Percentiles rank a stretch among this genome's conserved stretches.
Conservation (phyloP, 2,797 vertebrate genomes). For the Sternarchorhynchus goeldii region DNA sequence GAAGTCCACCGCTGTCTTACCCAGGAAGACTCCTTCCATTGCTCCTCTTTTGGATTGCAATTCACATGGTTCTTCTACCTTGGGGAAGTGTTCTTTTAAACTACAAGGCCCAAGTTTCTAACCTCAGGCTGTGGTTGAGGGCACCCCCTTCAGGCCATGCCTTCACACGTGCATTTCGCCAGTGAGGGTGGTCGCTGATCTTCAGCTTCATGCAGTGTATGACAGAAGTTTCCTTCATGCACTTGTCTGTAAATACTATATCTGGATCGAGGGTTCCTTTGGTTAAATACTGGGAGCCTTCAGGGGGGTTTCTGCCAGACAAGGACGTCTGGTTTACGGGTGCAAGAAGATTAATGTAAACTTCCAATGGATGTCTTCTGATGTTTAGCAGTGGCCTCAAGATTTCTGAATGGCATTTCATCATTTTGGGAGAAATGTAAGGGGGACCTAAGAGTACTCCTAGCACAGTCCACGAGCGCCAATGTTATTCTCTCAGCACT, state of each 20-base stretch:
- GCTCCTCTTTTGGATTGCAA: background rate
- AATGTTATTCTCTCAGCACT: background rate
- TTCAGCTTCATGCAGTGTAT: background rate
- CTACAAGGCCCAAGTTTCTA: too few relatives aligned
- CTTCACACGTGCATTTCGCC: background rate
- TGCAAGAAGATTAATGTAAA: background rate
- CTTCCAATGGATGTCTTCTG: background rate
- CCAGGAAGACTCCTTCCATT: background rate
- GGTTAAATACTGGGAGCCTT: background rate
- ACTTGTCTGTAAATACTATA: background rate
- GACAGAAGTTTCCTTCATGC: background rate
- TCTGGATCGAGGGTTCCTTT: background rate
- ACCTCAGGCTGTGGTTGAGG: background rate
- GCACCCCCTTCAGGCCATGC: background rate
- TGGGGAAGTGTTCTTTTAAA: background rate
- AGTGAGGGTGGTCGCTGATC: background rate
- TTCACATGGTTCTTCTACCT: background rate
- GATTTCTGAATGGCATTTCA: background rate
- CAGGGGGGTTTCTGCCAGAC: background rate
- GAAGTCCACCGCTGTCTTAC: conserved; percentile 45
- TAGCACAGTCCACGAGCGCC: background rate
- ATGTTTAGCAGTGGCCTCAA: too few relatives aligned
- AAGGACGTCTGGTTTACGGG: background rate
- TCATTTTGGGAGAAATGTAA: background rate
- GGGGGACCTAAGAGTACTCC: background rate